Base-by-base conservation (phyloP, 2,888 invertebrate genomes). In the Sicus ferrugineus region DNA sequence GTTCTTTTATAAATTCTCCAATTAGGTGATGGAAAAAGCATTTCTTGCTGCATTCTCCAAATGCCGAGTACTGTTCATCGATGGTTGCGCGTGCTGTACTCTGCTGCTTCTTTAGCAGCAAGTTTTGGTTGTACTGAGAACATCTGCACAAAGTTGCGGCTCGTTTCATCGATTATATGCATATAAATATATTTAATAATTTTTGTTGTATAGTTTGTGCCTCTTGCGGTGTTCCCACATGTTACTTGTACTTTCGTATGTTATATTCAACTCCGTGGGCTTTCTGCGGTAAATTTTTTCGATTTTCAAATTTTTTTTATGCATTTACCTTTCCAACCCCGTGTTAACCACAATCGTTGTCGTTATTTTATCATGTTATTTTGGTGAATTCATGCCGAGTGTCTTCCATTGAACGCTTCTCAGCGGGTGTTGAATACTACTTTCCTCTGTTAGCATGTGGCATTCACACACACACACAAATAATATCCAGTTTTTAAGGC, bases 341-440 rank as follows among this genome's bases (percentile, higher is more conserved):
- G 0, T 23, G 19, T n/a, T 46, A 54, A 62, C 68, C 54, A 63
- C 69, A 64, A 61, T 34, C 52, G 4, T 48, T 58, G 58, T 23
- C 52, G 34, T 48, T 38, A 52, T 61, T 26, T 34, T 38, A 50
- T 38, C 50, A 68, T 68, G 46, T 26, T 42, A 30, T 34, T 67
- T 56, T 54, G 56, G 30, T 62, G 38, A 26, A 26, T 34, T 54
- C 42, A 23, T 42, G 38, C 34, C 52, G 16, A 28, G 19, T 58
- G 58, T 46, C 48, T 67, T 58, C 59, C 67, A 62, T 62, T 68
- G 68, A 68, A 68, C 56, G 63, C 62, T 56, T 42, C 69, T 64
- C 69, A 64, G 69, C 69, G 69, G 69, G 69, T 69, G 69, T 69
- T 69, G 69, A 28, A 42, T 69, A 56, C 28, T 62, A 54, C 54